Conservation (phyloP, 2,888 invertebrate genomes). For the Metalampra italica region DNA sequence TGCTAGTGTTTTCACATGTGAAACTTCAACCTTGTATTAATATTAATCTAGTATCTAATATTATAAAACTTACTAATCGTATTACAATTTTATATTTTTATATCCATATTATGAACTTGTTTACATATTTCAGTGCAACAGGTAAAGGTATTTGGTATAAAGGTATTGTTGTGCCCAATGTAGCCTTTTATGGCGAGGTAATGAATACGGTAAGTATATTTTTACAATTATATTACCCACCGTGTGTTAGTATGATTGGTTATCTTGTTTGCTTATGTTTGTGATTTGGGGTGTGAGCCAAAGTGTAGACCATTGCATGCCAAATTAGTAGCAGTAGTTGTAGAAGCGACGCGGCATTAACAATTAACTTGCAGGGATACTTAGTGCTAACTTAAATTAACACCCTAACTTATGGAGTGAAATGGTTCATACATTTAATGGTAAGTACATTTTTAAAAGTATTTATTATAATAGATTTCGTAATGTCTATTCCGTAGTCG, state of each 20-base stretch:
- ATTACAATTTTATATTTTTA: constrained; percentile 57
- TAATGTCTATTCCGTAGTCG: constrained; percentile 27
- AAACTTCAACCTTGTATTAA: constrained; percentile 69
- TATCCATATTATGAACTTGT: constrained; percentile 44
- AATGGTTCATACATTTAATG: constrained; percentile 37
- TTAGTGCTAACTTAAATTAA: constrained; percentile 44
- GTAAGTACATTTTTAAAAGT: constrained; percentile 58
- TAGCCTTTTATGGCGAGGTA: constrained; percentile 73
- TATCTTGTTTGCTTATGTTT: constrained; percentile 51
- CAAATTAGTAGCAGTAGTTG: constrained; percentile 19
- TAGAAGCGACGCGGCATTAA: constrained; percentile 12
- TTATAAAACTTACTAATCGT: constrained; percentile 72
- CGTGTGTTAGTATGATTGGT: constrained; percentile 25
- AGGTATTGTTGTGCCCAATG: constrained; percentile 48
- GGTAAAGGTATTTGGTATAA: constrained; percentile 65
- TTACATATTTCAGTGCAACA: constrained; percentile 61
- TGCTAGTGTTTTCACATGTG: constrained; percentile 80
- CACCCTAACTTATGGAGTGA: constrained; percentile 47
- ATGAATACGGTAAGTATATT: constrained; percentile 55
- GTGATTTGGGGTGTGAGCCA: constrained; percentile 51
- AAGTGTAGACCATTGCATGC: constrained; percentile 56
- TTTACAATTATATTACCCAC: constrained; percentile 27
- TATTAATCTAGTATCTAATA: constrained; percentile 52
- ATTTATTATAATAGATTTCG: constrained; percentile 32
- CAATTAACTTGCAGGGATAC: constrained; percentile 27